Percentiles rank a stretch among this genome's conserved stretches.
phyloP scores from a whole-genome alignment of 1,140 invertebrate species.

The Dinothrombium tinctorium region DNA sequence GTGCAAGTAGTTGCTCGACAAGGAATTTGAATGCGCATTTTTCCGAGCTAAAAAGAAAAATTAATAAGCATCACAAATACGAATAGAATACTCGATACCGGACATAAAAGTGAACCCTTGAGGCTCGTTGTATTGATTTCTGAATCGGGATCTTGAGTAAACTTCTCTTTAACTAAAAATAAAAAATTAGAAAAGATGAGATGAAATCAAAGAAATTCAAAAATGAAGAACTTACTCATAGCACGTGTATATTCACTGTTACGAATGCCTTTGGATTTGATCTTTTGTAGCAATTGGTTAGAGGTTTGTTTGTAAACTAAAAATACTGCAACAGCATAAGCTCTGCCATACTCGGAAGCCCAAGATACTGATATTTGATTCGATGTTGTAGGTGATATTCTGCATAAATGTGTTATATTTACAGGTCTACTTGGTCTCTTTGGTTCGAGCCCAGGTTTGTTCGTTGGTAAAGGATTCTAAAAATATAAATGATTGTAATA shows the following conservation, averaged over 20 bases:
- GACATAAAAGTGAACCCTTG: constrained; percentile 60
- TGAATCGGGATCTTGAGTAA: constrained; percentile 71
- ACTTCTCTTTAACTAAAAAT: constrained; percentile 59
- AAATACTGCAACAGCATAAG: constrained; percentile 59
- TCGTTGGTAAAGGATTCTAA: constrained; percentile 88
- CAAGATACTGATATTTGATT: constrained; percentile 64
- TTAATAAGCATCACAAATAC: not conserved
- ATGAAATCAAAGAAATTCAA: not conserved
- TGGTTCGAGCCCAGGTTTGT: constrained; percentile 86
- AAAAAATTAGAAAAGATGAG: not conserved
- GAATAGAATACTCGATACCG: constrained; percentile 19
- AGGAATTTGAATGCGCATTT: constrained; percentile 77
- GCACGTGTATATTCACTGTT: constrained; percentile 12
- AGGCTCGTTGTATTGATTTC: constrained; percentile 85
- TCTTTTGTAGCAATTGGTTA: constrained; percentile 44
- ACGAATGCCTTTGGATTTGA: constrained; percentile 45
- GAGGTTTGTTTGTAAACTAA: constrained; percentile 67
- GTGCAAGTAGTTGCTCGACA: constrained; percentile 66
- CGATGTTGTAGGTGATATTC: constrained; percentile 59
- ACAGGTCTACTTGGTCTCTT: constrained; percentile 88
- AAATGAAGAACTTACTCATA: constrained; percentile 3
- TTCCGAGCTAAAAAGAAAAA: constrained; percentile 53
- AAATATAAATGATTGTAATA: constrained; percentile 13
- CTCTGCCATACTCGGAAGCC: constrained; percentile 46
- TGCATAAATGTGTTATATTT: constrained; percentile 73